Base-by-base conservation (phyloP, 2,888 invertebrate genomes). In the Philhelius pedissequus region DNA sequence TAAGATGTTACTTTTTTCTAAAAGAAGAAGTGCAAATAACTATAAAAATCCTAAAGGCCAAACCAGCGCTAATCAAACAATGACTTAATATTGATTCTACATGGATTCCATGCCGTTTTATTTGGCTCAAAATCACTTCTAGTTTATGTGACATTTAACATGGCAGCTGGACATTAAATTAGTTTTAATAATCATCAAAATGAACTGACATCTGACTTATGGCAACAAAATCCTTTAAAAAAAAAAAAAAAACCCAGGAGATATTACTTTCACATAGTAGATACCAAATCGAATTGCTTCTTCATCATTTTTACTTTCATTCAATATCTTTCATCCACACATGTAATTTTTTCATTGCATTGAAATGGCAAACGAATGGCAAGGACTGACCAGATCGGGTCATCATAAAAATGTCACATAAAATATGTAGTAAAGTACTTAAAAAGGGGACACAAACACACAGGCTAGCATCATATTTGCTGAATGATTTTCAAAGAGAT, bases 401-500 rank as follows among this genome's bases (percentile, higher is more conserved):
- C 62, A 80, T 70, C 84, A 76, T 84, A 80, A 84, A 83, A 84
- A 73, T 71, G 84, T 84, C 84, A 84, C 84, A 84, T 84, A 84
- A 84, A 84, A 40, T 76, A 71, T 80, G 60, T 58, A 54, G 40
- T 60, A 40, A 38, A 60, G 74, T 71, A 35, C 75, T 76, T 83
- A 68, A 48, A 70, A 84, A 64, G 54, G 70, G 70, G 60, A 84
- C 45, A 15, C 18, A 27, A n/a, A n/a, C n/a, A n/a, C n/a, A n/a
- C 27, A 35, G 7, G 35, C 20, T 18, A 48, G 13, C 22, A 48
- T 48, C 48, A 48, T 38, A 38, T 43, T 52, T 52, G 35, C 20
- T 48, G 58, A 68, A 45, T 50, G 50, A 64, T 71, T 71, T 40
- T 40, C 40, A 64, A 54, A 52, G 54, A 22, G 18, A 68, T 83